Percentiles rank a stretch among this genome's conserved stretches.
Conservation (phyloP, 2,888 invertebrate species). For the Cataglyphis cursor region DNA sequence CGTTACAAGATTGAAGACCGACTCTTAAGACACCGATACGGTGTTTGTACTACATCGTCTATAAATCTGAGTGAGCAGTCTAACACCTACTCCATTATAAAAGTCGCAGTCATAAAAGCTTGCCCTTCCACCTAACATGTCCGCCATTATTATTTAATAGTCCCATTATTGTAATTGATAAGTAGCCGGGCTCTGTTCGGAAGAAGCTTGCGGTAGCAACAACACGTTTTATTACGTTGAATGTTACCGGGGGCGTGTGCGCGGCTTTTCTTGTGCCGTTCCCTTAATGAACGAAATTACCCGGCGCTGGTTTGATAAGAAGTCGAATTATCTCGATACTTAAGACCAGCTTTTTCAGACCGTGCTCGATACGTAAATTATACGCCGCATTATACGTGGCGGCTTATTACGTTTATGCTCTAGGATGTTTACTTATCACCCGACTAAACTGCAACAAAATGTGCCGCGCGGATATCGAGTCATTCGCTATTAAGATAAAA, state of each 20-base stretch:
- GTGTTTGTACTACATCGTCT: slow-evolving; percentile 70
- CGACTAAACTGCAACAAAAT: background rate
- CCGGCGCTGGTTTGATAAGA: slow-evolving; percentile 73
- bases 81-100: slow-evolving; percentile 71
- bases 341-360: slow-evolving; percentile 49
- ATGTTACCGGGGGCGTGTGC: slow-evolving; percentile 57
- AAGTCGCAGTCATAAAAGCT: slow-evolving; percentile 69
- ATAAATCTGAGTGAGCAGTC: slow-evolving; percentile 71
- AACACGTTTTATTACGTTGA: slow-evolving; percentile 74
- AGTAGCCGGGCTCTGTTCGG: slow-evolving; percentile 65
- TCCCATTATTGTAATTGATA: slow-evolving; percentile 78
- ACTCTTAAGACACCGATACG: slow-evolving; percentile 41
- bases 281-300: slow-evolving; percentile 74
- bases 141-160: slow-evolving; percentile 77
- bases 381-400: slow-evolving; percentile 58
- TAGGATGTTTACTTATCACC: slow-evolving; percentile 26
- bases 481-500: background rate
- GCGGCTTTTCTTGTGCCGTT: slow-evolving; percentile 65
- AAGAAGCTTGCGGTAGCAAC: slow-evolving; percentile 58
- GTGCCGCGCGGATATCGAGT: slow-evolving; percentile 5
- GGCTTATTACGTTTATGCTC: slow-evolving; percentile 66
- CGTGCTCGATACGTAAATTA: slow-evolving; percentile 38
- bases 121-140: slow-evolving; percentile 69
- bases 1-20: slow-evolving; percentile 66
- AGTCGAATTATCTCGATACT: slow-evolving; percentile 70